These are phyloP conservation scores for Metellina segmentata DNA, from an alignment of 2,888 invertebrate species.

Conservation along the genomic window DNA sequence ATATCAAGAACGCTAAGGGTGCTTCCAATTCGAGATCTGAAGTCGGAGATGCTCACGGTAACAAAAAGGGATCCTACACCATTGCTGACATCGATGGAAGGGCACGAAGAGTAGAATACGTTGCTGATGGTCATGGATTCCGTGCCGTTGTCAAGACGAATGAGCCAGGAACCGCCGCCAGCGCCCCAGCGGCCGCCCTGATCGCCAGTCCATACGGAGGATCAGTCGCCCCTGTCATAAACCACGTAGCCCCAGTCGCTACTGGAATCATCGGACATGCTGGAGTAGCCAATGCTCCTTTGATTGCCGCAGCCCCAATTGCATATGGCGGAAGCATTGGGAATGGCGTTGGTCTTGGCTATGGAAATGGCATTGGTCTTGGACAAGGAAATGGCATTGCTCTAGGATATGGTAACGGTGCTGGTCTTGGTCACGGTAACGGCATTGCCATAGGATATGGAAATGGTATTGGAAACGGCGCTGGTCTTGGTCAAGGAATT, in stretches of 20 bases:
- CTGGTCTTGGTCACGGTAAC: background rate
- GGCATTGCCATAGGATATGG: conserved; percentile 23
- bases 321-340: conserved; percentile 18
- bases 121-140: conserved; percentile 63
- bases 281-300: background rate
- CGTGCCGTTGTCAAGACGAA: background rate
- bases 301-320: background rate
- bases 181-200: conserved; percentile 45
- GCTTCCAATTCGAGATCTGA: conserved; percentile 74
- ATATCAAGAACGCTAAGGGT: conserved; percentile 70
- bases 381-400: too few species aligned
- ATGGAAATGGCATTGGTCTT: too few species aligned
- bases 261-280: conserved; percentile 1
- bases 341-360: background rate
- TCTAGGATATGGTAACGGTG: too few species aligned
- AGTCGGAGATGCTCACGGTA: conserved; percentile 61
- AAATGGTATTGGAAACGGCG: background rate
- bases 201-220: conserved; percentile 11
- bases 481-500: too few species aligned
- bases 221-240: background rate
- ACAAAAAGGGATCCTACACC: too few species aligned
- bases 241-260: conserved; percentile 48
- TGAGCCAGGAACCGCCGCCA: too few species aligned
- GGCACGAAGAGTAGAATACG: conserved; percentile 76
- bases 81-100: conserved; percentile 48